phyloP scores from a whole-genome alignment of 1,140 invertebrate species.

The Condylostylus longicornis region DNA sequence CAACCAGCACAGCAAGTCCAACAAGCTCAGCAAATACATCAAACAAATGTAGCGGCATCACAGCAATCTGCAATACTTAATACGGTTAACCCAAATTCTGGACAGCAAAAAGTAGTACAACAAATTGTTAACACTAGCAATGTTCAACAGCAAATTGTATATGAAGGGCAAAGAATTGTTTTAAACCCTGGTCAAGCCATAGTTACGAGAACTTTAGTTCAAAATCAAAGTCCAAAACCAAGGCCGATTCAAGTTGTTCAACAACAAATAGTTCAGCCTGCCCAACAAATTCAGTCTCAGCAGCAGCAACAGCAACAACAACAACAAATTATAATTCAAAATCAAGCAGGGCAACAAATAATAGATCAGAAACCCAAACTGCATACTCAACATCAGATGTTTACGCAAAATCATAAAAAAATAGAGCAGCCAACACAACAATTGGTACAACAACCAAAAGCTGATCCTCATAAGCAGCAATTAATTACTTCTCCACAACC shows the following conservation, averaged over 20 bases:
- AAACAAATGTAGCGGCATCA: constrained; percentile 13
- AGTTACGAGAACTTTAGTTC: constrained; percentile 23
- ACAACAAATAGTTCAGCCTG: constrained; percentile 21
- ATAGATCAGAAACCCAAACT: constrained; percentile 15
- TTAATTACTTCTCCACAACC: constrained; percentile 15
- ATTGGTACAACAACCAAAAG: constrained; percentile 4
- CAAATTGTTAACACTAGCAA: constrained; percentile 31
- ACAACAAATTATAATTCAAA: constrained; percentile 13
- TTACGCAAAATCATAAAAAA: constrained; percentile 9
- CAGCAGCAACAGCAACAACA: constrained; percentile 10
- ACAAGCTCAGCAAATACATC: constrained; percentile 19
- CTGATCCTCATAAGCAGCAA: constrained; percentile 5
- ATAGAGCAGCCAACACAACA: constrained; percentile 18
- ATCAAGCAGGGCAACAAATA: constrained; percentile 14
- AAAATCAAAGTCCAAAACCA: constrained; percentile 12
- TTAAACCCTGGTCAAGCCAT: constrained; percentile 29
- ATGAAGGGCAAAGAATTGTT: constrained; percentile 27
- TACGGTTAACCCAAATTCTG: constrained; percentile 13
- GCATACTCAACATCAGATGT: not conserved
- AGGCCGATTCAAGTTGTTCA: constrained; percentile 25
- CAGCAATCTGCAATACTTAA: constrained; percentile 15
- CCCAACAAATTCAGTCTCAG: constrained; percentile 1
- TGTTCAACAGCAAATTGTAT: constrained; percentile 29
- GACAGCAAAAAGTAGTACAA: constrained; percentile 24
- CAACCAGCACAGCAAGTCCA: not conserved